These are phyloP conservation scores for Carlito syrichta DNA, from an alignment of 2,113 vertebrate genomes.

Conservation along the genomic window DNA sequence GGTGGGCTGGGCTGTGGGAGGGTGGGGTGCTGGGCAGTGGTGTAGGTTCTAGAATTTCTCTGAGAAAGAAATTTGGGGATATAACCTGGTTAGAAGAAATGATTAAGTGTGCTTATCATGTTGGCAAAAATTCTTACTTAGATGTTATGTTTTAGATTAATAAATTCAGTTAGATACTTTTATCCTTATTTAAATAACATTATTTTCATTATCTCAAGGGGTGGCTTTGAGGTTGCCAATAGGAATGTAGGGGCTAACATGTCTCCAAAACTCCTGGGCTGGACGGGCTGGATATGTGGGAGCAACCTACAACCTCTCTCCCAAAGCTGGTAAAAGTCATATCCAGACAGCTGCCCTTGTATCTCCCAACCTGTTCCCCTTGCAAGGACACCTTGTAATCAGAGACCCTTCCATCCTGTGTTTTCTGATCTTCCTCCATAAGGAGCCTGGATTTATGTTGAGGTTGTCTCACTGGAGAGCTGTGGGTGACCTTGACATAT, in stretches of 20 bases:
- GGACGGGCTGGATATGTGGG: not conserved
- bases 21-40: not conserved
- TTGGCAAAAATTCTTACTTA: not conserved
- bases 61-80: not conserved
- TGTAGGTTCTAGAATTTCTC: not conserved
- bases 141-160: not conserved
- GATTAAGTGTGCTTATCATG: not conserved
- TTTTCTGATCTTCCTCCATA: not conserved
- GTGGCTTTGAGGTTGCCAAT: not conserved
- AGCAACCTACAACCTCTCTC: accelerated
- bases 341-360: accelerated
- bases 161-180: not conserved
- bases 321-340: not conserved
- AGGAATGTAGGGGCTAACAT: not conserved
- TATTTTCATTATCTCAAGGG: not conserved
- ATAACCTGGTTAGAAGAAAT: not conserved
- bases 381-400: accelerated
- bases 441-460: not conserved
- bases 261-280: not conserved
- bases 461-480: not conserved
- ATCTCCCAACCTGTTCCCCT: not conserved
- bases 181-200: not conserved
- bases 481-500: not conserved
- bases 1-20: not conserved
- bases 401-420: accelerated